Conservation (phyloP, 2,888 invertebrate species). For the Hetaerina titia region DNA sequence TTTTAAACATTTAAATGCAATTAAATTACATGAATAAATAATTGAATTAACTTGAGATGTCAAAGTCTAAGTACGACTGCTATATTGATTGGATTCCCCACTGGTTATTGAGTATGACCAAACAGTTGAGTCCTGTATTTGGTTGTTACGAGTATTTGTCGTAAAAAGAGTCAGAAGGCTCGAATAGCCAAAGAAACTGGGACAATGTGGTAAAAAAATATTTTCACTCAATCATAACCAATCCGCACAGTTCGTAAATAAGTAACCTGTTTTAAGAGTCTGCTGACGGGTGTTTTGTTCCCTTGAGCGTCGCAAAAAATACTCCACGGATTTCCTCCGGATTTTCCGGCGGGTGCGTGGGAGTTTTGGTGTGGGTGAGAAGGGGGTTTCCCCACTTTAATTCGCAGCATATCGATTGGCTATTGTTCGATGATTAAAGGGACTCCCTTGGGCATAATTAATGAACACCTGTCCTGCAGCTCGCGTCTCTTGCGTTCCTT, state of each 20-base stretch:
- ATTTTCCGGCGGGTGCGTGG: not conserved
- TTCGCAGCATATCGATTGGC: not conserved
- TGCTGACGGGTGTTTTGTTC: not conserved
- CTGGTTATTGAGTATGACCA: too few relatives aligned
- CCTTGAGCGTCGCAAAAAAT: not conserved
- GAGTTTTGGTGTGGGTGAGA: not conserved
- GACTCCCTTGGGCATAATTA: conserved; percentile 26
- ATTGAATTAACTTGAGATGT: too few relatives aligned
- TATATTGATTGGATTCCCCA: too few relatives aligned
- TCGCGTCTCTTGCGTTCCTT: not conserved
- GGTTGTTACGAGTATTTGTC: not conserved
- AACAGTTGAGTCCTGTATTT: too few relatives aligned
- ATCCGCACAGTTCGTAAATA: not conserved
- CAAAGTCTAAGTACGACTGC: too few relatives aligned
- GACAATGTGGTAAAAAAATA: not conserved
- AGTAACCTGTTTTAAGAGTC: not conserved
- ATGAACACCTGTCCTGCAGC: not conserved
- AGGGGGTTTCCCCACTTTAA: not conserved
- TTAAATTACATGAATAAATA: too few relatives aligned
- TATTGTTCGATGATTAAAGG: not conserved
- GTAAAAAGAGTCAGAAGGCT: not conserved
- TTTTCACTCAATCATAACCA: not conserved
- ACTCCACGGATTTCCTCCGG: not conserved
- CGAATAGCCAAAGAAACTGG: not conserved
- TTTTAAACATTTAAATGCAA: too few relatives aligned